A percentile compares a stretch with the other conserved stretches of the same genome.
Conservation (phyloP, 2,888 invertebrate species). For the Apamea monoglypha region DNA sequence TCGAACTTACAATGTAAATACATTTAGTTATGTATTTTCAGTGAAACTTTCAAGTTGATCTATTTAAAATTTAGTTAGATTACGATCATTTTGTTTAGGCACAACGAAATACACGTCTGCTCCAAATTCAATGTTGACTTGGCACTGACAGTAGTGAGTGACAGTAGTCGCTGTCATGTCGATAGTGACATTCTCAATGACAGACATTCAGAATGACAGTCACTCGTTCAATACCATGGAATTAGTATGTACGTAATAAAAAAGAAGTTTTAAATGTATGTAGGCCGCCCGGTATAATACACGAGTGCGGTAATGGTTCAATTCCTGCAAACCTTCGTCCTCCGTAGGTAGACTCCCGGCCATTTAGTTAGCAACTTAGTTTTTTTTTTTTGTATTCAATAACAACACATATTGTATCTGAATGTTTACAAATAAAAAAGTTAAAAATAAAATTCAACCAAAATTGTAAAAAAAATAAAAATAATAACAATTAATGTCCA, state of each 20-base stretch:
- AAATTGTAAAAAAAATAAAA: too few relatives aligned
- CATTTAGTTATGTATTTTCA: slow-evolving; percentile 3
- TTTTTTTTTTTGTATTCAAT: too few relatives aligned
- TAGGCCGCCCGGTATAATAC: neutral
- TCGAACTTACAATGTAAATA: neutral
- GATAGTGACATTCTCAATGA: neutral
- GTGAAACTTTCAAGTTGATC: slow-evolving; percentile 2
- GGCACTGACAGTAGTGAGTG: slow-evolving; percentile 3
- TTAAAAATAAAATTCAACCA: too few relatives aligned
- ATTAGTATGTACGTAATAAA: neutral
- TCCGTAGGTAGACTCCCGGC: neutral
- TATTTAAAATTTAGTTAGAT: slow-evolving; percentile 1
- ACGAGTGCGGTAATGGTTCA: neutral
- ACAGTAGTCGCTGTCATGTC: neutral
- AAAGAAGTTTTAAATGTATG: neutral
- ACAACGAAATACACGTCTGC: slow-evolving; percentile 24
- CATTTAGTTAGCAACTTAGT: neutral
- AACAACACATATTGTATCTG: too few relatives aligned
- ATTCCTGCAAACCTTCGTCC: neutral
- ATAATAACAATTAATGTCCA: too few relatives aligned
- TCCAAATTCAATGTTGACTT: slow-evolving; percentile 28
- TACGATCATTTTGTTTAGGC: slow-evolving; percentile 46
- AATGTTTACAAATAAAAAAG: too few relatives aligned
- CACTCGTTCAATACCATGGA: neutral
- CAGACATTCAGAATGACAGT: neutral